Evolutionary conservation across 2,797 vertebrate species (phyloP), one percentile per base, ranked within the genome.

Genomic region (Pogonophryne albipinna): DNA sequence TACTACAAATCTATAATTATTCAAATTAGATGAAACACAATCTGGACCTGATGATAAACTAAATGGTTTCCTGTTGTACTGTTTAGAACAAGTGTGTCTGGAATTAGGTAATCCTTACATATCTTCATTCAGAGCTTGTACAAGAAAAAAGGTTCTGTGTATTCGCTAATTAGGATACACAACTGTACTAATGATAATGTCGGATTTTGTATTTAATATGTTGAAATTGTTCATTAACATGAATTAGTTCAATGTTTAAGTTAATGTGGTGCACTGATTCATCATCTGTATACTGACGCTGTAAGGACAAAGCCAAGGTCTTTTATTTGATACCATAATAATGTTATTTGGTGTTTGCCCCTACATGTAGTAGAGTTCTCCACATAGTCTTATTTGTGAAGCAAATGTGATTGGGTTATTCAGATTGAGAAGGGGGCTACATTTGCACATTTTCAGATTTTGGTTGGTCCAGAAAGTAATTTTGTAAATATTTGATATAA

Each of bases 401-500:
- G 49, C 16, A 16, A 68, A 68, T 41, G 45, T 15, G 34, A 60
- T 50, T 42, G 1, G 50, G 65, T 47, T 57, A 6, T 60, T 56
- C 73, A 31, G 60, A 20, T 76, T 62, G 55, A 38, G 61, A 9
- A 56, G 46, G 6, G 16, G 71, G 53, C 42, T 61, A 42, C 67
- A 81, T 90, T 85, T 91, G 84, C 74, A 89, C 74, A 86, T 56
- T 74, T 74, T 61, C 46, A 74, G 31, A 23, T 15, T 11, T 80
- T 82, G 4, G 27, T 42, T 49, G 47, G 55, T 44, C 19, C 23
- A 65, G 50, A 60, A 71, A 63, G 49, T 78, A 68, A 87, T 74
- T 85, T 85, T 90, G 82, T 89, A 90, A 89, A 90, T 92, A 92
- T 67, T 69, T 74, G 78, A 77, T 85, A 77, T n/a, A 78, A 85